phyloP scores from a whole-genome alignment of 1,140 invertebrate genomes.

The Popillia japonica region DNA sequence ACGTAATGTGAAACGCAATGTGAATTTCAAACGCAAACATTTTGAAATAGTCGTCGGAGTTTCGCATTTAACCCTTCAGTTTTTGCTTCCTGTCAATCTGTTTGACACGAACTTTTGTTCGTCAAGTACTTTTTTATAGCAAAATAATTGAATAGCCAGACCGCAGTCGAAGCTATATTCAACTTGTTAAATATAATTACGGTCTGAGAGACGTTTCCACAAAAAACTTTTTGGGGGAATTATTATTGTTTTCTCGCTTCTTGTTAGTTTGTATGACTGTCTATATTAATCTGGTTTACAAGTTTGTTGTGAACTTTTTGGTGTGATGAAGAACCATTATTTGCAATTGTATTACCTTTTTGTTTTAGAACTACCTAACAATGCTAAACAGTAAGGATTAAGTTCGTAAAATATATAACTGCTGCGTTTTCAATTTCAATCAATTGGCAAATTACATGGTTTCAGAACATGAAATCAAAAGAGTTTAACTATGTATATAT shows the following conservation, averaged over 20 bases:
- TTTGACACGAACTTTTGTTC: conserved; percentile 15
- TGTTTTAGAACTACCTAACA: no score
- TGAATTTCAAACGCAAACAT: conserved; percentile 1
- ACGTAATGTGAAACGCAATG: background rate
- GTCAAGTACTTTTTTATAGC: conserved; percentile 5
- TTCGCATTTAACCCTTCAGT: background rate
- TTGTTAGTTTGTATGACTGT: conserved; percentile 7
- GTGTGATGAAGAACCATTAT: no score
- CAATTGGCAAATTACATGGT: no score
- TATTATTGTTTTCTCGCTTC: conserved; percentile 12
- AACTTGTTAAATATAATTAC: conserved; percentile 8
- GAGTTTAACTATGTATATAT: no score
- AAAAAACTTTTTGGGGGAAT: conserved; percentile 1
- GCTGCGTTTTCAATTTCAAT: no score
- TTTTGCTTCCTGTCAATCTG: background rate
- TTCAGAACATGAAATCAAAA: no score
- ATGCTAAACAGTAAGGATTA: no score
- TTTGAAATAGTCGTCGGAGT: background rate
- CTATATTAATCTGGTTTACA: background rate
- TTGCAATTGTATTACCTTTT: no score
- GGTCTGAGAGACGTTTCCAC: background rate
- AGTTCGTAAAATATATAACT: no score
- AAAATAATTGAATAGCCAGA: conserved; percentile 26
- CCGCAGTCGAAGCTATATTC: background rate
- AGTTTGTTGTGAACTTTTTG: background rate